Evolutionary conservation across 2,888 invertebrate genomes (phyloP), one percentile per base, ranked within the genome.

Genomic region (Pseudococcus jackbeardsleyi): DNA sequence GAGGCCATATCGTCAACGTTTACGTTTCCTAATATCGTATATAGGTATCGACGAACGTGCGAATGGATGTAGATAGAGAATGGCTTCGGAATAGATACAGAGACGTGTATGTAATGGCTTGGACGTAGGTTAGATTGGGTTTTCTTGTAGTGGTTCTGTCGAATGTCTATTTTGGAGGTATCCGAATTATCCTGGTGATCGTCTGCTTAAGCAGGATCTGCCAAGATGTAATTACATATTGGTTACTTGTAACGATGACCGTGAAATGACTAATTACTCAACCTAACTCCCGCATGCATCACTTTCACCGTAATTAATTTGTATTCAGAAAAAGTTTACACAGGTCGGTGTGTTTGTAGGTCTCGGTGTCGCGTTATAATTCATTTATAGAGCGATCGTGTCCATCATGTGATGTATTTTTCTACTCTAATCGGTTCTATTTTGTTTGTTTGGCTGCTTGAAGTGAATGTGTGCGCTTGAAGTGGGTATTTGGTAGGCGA

Each of bases 281-380:
- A 42, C 17, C 77, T 17, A 77, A 77, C 77, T 77, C 77, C 77
- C 77, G 77, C 77, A 77, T 77, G 42, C 12, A 42, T 77, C 42
- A 77, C 77, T 77, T 77, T 77, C 77, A 77, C 77, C 77, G n/a
- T 77, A 77, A 77, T 77, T 77, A 77, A 77, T 77, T 77, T 77
- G 77, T 77, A 77, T 77, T 77, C 33, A 17, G 42, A 42, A 77
- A 54, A 54, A 54, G 77, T 77, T 77, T 54, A 54, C 15, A 54
- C 54, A 54, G 3, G 54, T 17, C n/a, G 7, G 9, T 42, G 77
- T 39, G 33, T 77, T 77, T 39, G 42, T 77, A 77, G 77, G 77
- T 77, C 77, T 77, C 26, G 26, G 42, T 77, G 77, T 77, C 77
- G 77, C 77, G 77, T 33, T 77, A 17, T 39, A 77, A 39, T 77